Conservation (phyloP, 2,113 vertebrate species). For the Sebastes schlegelii region DNA sequence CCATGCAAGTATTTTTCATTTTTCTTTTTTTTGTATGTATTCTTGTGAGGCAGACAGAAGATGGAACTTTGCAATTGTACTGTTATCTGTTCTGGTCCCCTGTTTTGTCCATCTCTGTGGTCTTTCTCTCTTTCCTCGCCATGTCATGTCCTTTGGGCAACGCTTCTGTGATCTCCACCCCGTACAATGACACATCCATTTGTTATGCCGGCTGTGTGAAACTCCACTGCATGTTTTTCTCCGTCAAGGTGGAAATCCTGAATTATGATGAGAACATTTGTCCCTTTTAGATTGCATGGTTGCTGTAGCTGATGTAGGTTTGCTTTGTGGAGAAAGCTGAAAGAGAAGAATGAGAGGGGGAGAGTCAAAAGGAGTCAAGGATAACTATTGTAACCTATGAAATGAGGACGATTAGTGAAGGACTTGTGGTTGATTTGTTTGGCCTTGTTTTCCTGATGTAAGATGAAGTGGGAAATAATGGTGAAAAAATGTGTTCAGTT, state of each 20-base stretch:
- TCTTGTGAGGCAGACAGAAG: slow-evolving; percentile 63
- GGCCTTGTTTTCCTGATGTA: background rate
- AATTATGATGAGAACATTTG: slow-evolving; percentile 46
- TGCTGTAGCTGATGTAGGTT: slow-evolving; percentile 99
- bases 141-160: slow-evolving; percentile 54
- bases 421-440: background rate
- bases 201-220: slow-evolving; percentile 34
- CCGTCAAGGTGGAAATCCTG: slow-evolving; percentile 54
- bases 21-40: slow-evolving; percentile 32
- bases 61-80: slow-evolving; percentile 62
- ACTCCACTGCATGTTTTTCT: slow-evolving; percentile 48
- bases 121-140: slow-evolving; percentile 32
- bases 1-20: slow-evolving; percentile 71
- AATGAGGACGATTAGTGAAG: background rate
- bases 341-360: slow-evolving; percentile 67
- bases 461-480: slow-evolving; percentile 22
- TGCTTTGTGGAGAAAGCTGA: slow-evolving; percentile 94
- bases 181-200: slow-evolving; percentile 32
- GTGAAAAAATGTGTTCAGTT: background rate
- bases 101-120: slow-evolving; percentile 43
- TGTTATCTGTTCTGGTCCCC: slow-evolving; percentile 53
- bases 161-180: slow-evolving; percentile 43
- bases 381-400: background rate
- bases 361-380: slow-evolving; percentile 22
- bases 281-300: slow-evolving; percentile 93